Evolutionary conservation across 2,113 vertebrate genomes (phyloP), one percentile per base, ranked within the genome.

Genomic region (Felis chaus): DNA sequence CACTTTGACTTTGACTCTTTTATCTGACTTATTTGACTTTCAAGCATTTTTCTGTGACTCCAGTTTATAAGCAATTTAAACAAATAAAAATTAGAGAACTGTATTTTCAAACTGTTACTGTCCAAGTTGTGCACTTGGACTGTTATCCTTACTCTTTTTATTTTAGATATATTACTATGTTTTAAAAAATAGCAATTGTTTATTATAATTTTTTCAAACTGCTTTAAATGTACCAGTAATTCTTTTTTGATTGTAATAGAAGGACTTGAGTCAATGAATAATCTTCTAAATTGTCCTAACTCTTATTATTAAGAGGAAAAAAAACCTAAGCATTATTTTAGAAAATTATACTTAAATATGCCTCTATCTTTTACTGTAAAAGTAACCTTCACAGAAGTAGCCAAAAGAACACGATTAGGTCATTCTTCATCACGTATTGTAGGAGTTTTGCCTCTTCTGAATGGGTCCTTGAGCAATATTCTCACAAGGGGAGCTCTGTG

Each of bases 61-160:
- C 5, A 29, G 6, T 65, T 91, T 96, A 87, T 87, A 92, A 90
- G 61, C 27, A 69, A 33, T 94, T 96, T 88, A 74, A 96, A 71
- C 12, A 87, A 71, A 53, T 48, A 73, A 73, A 85, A 83, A 53
- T 92, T 80, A 78, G 33, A 73, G 21, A 88, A 61, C 53, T 74
- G 11, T 85, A 45, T 39, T 71, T 95, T 94, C 5, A 83, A 91
- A 63, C 14, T 61, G 15, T 80, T 87, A n/a, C 15, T 36, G 78
- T 85, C 50, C 6, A 76, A 84, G 39, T 63, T 65, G 80, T 65
- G 2, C 21, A 23, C 6, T 87, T 83, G 48, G 14, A 36, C 12
- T 48, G 2, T 71, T 96, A 31, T 86, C 80, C 48, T 21, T 80
- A 84, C 8, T 95, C 4, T 89, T 91, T 85, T 78, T 18, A 69